Conservation (phyloP, 2,797 vertebrate genomes). For the Enteromius afrohamiltoni region DNA sequence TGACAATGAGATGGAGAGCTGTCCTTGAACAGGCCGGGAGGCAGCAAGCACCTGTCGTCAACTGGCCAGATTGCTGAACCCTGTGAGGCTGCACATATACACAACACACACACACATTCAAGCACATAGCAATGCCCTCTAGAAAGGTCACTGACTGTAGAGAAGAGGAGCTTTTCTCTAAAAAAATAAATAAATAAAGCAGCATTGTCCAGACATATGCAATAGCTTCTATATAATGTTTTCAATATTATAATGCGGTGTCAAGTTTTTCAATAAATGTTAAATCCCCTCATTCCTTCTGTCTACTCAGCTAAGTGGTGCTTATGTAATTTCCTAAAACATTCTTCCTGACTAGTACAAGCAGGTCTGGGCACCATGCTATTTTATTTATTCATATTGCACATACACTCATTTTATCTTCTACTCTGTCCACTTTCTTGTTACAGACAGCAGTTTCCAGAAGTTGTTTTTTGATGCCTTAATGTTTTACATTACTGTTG, state of each 20-base stretch:
- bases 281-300: not conserved
- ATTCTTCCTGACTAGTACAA: not conserved
- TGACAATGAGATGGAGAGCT: slow-evolving; percentile 32
- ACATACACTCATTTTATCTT: not conserved
- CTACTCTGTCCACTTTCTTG: not conserved
- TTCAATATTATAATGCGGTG: not conserved
- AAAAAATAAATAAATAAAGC: not conserved
- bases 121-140: not conserved
- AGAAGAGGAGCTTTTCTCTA: not conserved
- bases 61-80: slow-evolving; percentile 44
- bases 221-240: not conserved
- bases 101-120: not conserved
- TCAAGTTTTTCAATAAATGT: not conserved
- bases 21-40: slow-evolving; percentile 47
- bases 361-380: not conserved
- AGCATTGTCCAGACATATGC: not conserved
- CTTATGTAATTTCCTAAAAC: not conserved
- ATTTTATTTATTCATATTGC: not conserved
- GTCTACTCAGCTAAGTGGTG: not conserved
- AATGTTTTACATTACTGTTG: not conserved
- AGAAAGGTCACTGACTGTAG: slow-evolving; percentile 14
- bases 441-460: not conserved
- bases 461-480: not conserved
- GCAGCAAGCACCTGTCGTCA: slow-evolving; percentile 56
- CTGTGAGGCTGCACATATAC: not conserved